A percentile compares a stretch with the other conserved stretches of the same genome.
Evolutionary conservation across 2,797 vertebrate genomes (phyloP).

Genomic region (Nannoperca obscura): DNA sequence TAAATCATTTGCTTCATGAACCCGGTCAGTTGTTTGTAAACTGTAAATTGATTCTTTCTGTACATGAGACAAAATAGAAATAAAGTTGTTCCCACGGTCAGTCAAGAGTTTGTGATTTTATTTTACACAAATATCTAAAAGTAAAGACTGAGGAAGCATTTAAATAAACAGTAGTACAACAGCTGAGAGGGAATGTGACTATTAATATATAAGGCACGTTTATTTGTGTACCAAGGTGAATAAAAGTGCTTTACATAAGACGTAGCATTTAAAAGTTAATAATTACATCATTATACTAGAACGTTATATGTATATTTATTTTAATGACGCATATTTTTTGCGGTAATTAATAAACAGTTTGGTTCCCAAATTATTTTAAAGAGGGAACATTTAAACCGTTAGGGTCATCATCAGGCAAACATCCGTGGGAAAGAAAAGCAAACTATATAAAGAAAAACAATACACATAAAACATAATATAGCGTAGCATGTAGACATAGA

Average conservation of each 20-base stretch:
- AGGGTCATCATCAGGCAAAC: no score
- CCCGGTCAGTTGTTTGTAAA: conserved; percentile 81
- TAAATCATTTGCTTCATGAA: conserved; percentile 65
- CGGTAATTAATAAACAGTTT: no score
- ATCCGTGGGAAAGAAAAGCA: no score
- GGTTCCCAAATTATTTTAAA: no score
- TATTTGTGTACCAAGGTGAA: neutral
- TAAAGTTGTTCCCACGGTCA: conserved; percentile 80
- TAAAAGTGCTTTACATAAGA: no score
- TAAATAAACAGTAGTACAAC: neutral
- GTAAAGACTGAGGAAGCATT: neutral
- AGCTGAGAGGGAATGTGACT: neutral
- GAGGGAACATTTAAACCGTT: no score
- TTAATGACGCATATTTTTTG: no score
- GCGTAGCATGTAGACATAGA: no score
- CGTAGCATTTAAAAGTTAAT: neutral
- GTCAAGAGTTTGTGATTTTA: conserved; percentile 14
- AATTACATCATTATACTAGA: no score
- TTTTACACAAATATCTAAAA: conserved; percentile 6
- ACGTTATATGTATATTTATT: no score
- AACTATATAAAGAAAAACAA: no score
- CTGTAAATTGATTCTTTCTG: conserved; percentile 82
- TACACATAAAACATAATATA: no score
- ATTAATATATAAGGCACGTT: neutral
- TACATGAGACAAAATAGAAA: conserved; percentile 80